Percentiles rank a stretch among this genome's conserved stretches.
Evolutionary conservation across 2,888 invertebrate species (phyloP).

Genomic region (Asteroscopus sphinx): DNA sequence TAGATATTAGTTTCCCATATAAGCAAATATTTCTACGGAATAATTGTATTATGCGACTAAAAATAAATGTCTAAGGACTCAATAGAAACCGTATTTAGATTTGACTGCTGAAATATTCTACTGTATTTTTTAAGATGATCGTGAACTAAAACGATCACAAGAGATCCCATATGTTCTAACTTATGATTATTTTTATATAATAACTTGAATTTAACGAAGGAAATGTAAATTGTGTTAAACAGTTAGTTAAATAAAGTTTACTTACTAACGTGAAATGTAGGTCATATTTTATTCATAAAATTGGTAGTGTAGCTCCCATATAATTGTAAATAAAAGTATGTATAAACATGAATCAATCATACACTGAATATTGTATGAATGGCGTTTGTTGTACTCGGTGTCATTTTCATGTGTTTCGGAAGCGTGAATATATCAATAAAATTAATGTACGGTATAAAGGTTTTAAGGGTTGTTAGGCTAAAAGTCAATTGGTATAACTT

Average conservation of each 20-base stretch:
- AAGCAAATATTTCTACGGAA: neutral
- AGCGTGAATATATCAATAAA: slow-evolving; percentile 23
- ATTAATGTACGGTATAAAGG: neutral
- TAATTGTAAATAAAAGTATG: slow-evolving; percentile 17
- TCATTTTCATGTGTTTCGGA: neutral
- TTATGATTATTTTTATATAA: too few species aligned
- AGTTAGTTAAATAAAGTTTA: neutral
- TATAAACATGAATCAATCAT: slow-evolving; percentile 24
- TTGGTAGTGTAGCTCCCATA: neutral
- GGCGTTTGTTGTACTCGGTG: neutral
- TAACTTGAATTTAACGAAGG: too few species aligned
- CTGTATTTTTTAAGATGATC: too few species aligned
- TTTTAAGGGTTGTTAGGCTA: slow-evolving; percentile 17
- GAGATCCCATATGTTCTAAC: too few species aligned
- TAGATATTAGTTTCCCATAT: slow-evolving; percentile 1
- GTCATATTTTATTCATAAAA: slow-evolving; percentile 22
- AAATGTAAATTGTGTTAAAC: too few species aligned
- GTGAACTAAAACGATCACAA: too few species aligned
- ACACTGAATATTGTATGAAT: slow-evolving; percentile 17
- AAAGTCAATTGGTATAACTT: slow-evolving; percentile 14
- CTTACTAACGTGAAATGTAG: slow-evolving; percentile 1
- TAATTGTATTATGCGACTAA: slow-evolving; percentile 3
- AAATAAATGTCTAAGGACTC: neutral
- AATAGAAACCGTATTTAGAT: neutral
- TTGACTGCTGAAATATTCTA: too few species aligned